phyloP scores from a whole-genome alignment of 2,797 vertebrate genomes.

The Fratercula arctica region DNA sequence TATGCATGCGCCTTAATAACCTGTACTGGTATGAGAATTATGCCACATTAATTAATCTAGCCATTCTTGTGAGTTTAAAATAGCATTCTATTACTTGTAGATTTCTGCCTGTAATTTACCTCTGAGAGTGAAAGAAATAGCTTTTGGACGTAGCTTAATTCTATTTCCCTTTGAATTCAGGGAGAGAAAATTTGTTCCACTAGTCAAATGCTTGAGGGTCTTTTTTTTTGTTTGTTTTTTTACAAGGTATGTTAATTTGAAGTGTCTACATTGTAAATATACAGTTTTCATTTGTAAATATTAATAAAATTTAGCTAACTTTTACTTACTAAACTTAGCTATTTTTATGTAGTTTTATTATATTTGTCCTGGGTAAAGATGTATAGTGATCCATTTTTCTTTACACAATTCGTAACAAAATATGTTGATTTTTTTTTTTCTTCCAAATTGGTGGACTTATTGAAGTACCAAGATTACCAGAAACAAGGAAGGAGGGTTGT shows the following conservation, averaged over 20 bases:
- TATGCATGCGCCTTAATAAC: not conserved
- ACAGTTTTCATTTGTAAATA: not conserved
- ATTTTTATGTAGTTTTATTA: not conserved
- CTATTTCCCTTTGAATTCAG: not conserved
- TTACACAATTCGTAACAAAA: not conserved
- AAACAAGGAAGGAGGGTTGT: not conserved
- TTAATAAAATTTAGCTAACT: not conserved
- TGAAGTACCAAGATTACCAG: not conserved
- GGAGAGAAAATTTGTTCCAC: not conserved
- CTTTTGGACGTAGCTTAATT: not conserved
- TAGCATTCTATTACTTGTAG: not conserved
- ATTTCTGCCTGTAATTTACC: not conserved
- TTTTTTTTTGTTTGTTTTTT: not conserved
- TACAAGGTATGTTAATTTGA: not conserved
- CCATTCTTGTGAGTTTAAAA: not conserved
- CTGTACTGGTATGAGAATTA: not conserved
- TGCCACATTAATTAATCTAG: not conserved
- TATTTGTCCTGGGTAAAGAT: not conserved
- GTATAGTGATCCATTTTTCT: not conserved
- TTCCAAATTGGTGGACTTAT: not conserved
- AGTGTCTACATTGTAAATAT: not conserved
- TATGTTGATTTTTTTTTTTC: accelerated
- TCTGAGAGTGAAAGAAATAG: not conserved
- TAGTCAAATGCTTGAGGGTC: not conserved
- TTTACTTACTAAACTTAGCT: not conserved